Base-by-base conservation (phyloP, 2,888 invertebrate species). In the Ametastegia equiseti region DNA sequence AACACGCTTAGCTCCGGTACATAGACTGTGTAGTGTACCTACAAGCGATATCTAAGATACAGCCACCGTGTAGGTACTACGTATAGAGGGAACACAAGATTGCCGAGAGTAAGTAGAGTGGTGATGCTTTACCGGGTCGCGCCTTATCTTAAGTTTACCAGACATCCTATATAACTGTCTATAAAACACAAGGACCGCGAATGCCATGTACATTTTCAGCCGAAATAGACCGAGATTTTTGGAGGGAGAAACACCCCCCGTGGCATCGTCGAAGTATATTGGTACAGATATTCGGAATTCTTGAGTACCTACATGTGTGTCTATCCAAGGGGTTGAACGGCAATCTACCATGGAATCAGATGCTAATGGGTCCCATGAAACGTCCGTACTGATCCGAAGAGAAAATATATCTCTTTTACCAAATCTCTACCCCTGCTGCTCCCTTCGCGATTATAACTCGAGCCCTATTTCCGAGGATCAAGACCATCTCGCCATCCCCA, bases 1-100 rank as follows among this genome's bases (percentile, higher is more conserved):
- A 78, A 78, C 78, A 78, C 78, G 78, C 78, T 78, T 60, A 78
- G 78, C 78, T 23, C 27, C 60, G 30, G 75, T 75, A 75, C 54
- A 75, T 23, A 78, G 60, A 50, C 50, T 54, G 36, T 9, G 27
- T n/a, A n/a, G 54, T 75, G 73, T 54, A n/a, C n/a, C n/a, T n/a
- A 54, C 36, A 75, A 36, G 33, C 73, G 23, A 75, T 75, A 36
- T 75, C 73, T 54, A 36, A 75, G 73, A 54, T 54, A 75, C 36
- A 75, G 50, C 33, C 36, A 36, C 4, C 30, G 5, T 42, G 69
- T 69, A 69, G 33, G n/a, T n/a, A 65, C 63, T 65, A 65, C n/a
- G 36, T 65, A n/a, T n/a, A n/a, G 33, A 36, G n/a, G 63, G 27
- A n/a, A 36, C 63, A 19, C 63, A 54, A 36, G 73, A 36, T 50